These are phyloP conservation scores for Clarias macrocephalus DNA, from an alignment of 2,113 vertebrate species.

Conservation along the genomic window DNA sequence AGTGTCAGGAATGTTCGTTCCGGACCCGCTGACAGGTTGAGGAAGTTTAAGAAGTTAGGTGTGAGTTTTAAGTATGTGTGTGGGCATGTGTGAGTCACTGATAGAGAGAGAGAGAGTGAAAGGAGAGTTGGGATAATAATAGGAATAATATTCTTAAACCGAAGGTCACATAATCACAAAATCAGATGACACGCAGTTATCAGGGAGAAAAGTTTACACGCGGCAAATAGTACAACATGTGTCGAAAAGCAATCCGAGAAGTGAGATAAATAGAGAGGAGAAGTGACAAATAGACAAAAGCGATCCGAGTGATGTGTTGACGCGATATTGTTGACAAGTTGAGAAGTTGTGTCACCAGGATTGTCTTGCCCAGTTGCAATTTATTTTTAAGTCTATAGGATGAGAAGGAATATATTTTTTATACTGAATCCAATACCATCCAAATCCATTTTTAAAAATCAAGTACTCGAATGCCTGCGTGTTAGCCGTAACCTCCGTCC, in stretches of 20 bases:
- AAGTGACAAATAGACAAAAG: neutral
- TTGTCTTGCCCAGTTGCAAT: neutral
- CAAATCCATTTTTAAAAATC: neutral
- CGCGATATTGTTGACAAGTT: neutral
- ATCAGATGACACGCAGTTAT: neutral
- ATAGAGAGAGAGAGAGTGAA: neutral
- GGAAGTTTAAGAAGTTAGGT: neutral
- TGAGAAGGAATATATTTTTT: neutral
- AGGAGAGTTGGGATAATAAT: neutral
- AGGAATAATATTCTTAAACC: neutral
- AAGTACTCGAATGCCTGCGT: neutral
- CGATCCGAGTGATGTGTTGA: neutral
- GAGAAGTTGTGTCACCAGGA: neutral
- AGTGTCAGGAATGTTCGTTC: neutral
- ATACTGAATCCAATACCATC: no score
- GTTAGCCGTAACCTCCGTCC: neutral
- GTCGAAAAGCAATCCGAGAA: neutral
- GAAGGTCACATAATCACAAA: neutral
- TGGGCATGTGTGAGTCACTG: neutral
- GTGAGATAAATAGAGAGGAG: neutral
- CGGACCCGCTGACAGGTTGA: neutral
- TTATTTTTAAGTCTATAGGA: neutral
- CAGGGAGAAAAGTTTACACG: neutral
- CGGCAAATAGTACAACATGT: neutral
- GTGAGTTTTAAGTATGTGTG: neutral